Conservation (phyloP, 2,797 vertebrate species). For the Rhincodon typus region DNA sequence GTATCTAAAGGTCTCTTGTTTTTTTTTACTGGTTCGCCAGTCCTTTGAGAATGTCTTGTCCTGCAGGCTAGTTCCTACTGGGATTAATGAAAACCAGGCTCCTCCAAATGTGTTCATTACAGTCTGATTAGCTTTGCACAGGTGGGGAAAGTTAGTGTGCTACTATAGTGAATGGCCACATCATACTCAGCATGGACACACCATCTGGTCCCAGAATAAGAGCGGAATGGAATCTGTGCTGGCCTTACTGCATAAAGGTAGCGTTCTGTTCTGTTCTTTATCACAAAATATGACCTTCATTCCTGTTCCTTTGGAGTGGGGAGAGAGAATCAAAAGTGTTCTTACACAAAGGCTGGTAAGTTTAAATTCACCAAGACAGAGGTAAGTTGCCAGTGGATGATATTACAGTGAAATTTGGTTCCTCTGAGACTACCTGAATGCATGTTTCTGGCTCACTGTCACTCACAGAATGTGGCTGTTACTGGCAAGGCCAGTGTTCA, state of each 20-base stretch:
- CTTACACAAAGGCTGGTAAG: neutral
- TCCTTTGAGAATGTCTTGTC: slow-evolving; percentile 57
- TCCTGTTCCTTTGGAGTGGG: neutral
- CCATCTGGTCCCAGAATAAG: slow-evolving; percentile 70
- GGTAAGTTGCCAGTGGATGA: neutral
- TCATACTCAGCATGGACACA: slow-evolving; percentile 84
- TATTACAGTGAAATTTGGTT: neutral
- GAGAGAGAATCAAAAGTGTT: neutral
- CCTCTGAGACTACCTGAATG: neutral
- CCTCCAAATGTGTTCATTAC: slow-evolving; percentile 91
- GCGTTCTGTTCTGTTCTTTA: neutral
- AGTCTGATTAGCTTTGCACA: slow-evolving; percentile 78
- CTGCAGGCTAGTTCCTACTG: slow-evolving; percentile 82
- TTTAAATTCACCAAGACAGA: neutral
- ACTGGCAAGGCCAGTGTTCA: neutral
- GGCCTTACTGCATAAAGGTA: neutral
- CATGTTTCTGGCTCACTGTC: neutral
- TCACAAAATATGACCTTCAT: neutral
- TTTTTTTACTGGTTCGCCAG: slow-evolving; percentile 51
- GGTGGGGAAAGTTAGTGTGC: slow-evolving; percentile 78
- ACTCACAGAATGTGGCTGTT: neutral
- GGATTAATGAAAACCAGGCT: slow-evolving; percentile 92
- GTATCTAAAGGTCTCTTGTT: slow-evolving; percentile 61
- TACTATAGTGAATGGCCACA: slow-evolving; percentile 78
- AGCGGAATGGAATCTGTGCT: neutral